Evolutionary conservation across 2,888 invertebrate genomes (phyloP), one percentile per base, ranked within the genome.

Genomic region (Carabus problematicus): DNA sequence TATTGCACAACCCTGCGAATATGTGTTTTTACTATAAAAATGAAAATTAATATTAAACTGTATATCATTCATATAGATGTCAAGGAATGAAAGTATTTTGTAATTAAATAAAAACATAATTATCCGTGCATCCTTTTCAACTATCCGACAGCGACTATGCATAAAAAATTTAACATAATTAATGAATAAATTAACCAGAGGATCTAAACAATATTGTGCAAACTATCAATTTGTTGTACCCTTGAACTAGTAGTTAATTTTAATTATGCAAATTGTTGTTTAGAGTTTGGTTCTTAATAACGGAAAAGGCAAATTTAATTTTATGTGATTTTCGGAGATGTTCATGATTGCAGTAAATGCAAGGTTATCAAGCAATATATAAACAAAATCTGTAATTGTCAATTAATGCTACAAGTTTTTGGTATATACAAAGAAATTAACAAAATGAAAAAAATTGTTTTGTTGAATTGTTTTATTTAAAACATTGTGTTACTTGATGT

Each of bases 61-160:
- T 59, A 67, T 67, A 60, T 59, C 42, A 67, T 67, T 67, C 49
- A 43, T 60, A 67, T 67, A 40, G 60, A 42, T 67, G 67, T 67
- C 67, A 67, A 67, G 67, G 52, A 49, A 67, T 54, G 14, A 16
- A 59, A 19, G 14, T 14, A 52, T 67, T 67, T 67, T 67, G 67
- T 67, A 67, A 67, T 54, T 54, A 49, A 60, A 60, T 67, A 67
- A 49, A 66, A 60, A 60, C 19, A 67, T 67, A 67, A 67, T 67
- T 67, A 54, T 43, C 43, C 60, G 43, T 60, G 42, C 59, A 67
- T 67, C 67, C 67, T 67, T 47, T 42, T 67, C 8, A 12, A 19
- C 19, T 18, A 52, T 16, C 16, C 16, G 19, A 9, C 14, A 18
- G 7, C 12, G 18, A 49, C 49, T 16, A 49, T 18, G 19, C 19